These are phyloP conservation scores for Drosophila kohkoa DNA, from an alignment of 1,140 invertebrate species.

Conservation along the genomic window DNA sequence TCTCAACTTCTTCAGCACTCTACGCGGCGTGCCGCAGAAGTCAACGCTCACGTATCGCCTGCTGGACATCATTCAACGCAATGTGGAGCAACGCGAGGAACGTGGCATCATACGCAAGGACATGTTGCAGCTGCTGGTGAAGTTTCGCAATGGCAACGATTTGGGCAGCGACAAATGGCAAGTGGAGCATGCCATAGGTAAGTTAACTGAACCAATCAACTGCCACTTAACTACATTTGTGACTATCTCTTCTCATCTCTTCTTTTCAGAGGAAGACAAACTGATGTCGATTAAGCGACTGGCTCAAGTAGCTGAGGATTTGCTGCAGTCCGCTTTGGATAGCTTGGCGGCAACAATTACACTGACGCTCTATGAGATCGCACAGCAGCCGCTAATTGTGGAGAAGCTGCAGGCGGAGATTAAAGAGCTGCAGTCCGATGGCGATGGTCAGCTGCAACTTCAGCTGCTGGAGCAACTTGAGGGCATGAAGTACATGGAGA, in stretches of 20 bases:
- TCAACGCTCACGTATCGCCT: slow-evolving; percentile 72
- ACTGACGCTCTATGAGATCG: slow-evolving; percentile 68
- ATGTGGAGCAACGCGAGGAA: slow-evolving; percentile 64
- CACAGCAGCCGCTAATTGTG: slow-evolving; percentile 65
- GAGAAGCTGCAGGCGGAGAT: slow-evolving; percentile 69
- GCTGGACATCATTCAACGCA: slow-evolving; percentile 62
- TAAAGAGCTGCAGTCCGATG: slow-evolving; percentile 32
- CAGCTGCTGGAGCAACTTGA: slow-evolving; percentile 63
- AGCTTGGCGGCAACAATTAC: slow-evolving; percentile 62
- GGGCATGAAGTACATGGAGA: slow-evolving; percentile 69
- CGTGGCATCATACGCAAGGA: slow-evolving; percentile 71
- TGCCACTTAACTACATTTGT: not conserved
- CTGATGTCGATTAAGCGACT: slow-evolving; percentile 67
- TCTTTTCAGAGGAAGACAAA: slow-evolving; percentile 64
- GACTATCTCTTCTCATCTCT: too few species aligned
- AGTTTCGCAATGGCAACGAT: slow-evolving; percentile 77
- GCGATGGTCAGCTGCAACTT: slow-evolving; percentile 45
- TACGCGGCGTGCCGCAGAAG: slow-evolving; percentile 63
- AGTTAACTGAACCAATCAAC: not conserved
- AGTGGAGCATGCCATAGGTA: slow-evolving; percentile 60
- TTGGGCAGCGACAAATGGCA: slow-evolving; percentile 63
- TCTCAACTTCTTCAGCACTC: slow-evolving; percentile 43
- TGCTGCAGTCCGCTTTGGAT: slow-evolving; percentile 66
- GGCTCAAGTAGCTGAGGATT: slow-evolving; percentile 68
- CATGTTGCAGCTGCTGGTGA: slow-evolving; percentile 72